Conservation (phyloP, 2,888 invertebrate species). For the Eucera pruinosa region DNA sequence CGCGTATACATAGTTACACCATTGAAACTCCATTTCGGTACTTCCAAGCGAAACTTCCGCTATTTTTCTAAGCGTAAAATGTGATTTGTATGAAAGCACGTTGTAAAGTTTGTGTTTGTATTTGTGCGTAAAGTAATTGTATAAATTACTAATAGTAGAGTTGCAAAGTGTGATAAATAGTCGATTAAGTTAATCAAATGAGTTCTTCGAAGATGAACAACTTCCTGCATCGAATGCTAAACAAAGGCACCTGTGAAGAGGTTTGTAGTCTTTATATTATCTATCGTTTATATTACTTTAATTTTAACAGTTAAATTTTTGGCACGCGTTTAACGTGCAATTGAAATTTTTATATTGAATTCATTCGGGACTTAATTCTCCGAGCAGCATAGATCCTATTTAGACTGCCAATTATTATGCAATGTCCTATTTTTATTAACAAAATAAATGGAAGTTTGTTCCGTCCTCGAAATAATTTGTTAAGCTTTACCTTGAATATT, state of each 20-base stretch:
- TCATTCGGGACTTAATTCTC: no score
- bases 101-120: not conserved
- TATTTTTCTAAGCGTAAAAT: not conserved
- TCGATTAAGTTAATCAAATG: not conserved
- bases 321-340: not conserved
- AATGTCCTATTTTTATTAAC: no score
- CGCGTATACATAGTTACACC: not conserved
- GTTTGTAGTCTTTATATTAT: conserved; percentile 55
- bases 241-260: conserved; percentile 50
- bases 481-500: no score
- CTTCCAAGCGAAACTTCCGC: not conserved
- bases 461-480: no score
- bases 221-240: conserved; percentile 65
- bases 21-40: not conserved
- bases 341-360: no score
- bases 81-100: not conserved
- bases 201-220: conserved; percentile 59
- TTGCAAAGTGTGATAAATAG: not conserved
- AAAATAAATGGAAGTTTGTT: no score
- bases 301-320: no score
- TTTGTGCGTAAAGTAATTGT: no score
- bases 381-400: no score
- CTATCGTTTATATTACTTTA: no score
- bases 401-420: no score
- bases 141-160: no score